A percentile compares a stretch with the other conserved stretches of the same genome.
phyloP scores from a whole-genome alignment of 2,113 vertebrate genomes.

The Perca flavescens region DNA sequence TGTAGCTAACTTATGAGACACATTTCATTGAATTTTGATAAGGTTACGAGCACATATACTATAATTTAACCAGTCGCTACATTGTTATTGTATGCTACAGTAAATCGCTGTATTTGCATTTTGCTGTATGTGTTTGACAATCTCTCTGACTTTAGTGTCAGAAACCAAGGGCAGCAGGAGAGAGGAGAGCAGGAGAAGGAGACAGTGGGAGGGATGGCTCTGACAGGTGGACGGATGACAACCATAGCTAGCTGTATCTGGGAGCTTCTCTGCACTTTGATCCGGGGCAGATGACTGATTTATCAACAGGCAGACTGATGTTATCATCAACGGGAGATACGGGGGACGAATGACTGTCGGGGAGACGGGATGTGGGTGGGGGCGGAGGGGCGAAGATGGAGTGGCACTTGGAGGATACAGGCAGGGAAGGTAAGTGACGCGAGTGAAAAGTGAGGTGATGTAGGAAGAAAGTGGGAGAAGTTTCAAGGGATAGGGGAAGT shows the following conservation, averaged over 20 bases:
- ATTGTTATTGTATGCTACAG: neutral
- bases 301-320: slow-evolving; percentile 59
- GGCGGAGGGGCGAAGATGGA: slow-evolving; percentile 19
- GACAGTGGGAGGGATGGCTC: slow-evolving; percentile 33
- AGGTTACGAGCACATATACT: slow-evolving; percentile 1
- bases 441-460: slow-evolving; percentile 18
- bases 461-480: slow-evolving; percentile 11
- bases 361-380: neutral
- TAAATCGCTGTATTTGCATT: neutral
- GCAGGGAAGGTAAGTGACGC: slow-evolving; percentile 7
- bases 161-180: slow-evolving; percentile 45
- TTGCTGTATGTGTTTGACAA: neutral
- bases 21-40: neutral
- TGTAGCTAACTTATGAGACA: slow-evolving; percentile 8
- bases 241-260: slow-evolving; percentile 47
- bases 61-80: neutral
- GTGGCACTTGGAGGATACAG: neutral
- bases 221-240: slow-evolving; percentile 66
- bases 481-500: slow-evolving; percentile 26
- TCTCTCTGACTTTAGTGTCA: slow-evolving; percentile 22
- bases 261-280: slow-evolving; percentile 62
- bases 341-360: slow-evolving; percentile 61
- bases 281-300: slow-evolving; percentile 54
- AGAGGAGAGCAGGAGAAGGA: slow-evolving; percentile 32
- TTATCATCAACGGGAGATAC: slow-evolving; percentile 61